These are phyloP conservation scores for Arremon aurantiirostris DNA, from an alignment of 2,797 vertebrate species.

Conservation along the genomic window DNA sequence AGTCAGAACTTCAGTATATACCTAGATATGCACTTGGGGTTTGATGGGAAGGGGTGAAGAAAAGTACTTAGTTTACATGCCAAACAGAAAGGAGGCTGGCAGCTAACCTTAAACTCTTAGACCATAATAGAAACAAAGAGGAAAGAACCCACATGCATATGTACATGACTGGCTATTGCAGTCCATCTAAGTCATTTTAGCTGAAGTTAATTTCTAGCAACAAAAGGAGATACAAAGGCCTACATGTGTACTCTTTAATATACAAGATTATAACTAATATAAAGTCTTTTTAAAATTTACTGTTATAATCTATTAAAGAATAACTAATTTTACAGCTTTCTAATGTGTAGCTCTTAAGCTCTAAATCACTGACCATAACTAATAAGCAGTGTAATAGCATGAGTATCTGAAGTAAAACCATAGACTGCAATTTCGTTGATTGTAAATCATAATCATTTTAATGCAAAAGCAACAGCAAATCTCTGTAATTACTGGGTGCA, in stretches of 20 bases:
- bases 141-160: neutral
- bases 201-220: conserved; percentile 54
- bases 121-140: neutral
- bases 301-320: conserved; percentile 72
- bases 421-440: conserved; percentile 63
- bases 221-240: conserved; percentile 55
- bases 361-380: conserved; percentile 79
- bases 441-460: conserved; percentile 78
- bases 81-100: neutral
- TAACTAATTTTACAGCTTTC: conserved; percentile 75
- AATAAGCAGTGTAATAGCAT: conserved; percentile 69
- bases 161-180: neutral
- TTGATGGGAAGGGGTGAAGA: neutral
- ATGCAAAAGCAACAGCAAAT: conserved; percentile 76
- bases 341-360: conserved; percentile 64
- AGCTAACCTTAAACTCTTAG: neutral
- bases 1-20: neutral
- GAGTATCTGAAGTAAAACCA: conserved; percentile 67
- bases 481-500: conserved; percentile 78
- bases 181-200: conserved; percentile 3
- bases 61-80: neutral
- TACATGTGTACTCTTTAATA: conserved; percentile 54
- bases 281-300: conserved; percentile 67
- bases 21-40: neutral
- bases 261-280: conserved; percentile 70